phyloP scores from a whole-genome alignment of 2,113 vertebrate species.

The Marmota flaviventris region DNA sequence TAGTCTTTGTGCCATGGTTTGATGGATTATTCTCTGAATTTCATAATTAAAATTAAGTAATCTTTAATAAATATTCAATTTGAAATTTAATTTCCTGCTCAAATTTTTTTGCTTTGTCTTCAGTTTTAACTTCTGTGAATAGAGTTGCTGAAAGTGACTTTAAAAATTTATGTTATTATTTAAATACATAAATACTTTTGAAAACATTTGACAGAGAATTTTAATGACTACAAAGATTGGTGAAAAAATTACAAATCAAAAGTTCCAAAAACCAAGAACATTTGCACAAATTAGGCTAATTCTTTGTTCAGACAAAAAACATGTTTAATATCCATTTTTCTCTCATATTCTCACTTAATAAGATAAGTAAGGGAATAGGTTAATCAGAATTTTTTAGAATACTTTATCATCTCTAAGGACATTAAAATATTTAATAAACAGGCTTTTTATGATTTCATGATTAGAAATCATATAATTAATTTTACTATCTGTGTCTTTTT shows the following conservation, averaged over 20 bases:
- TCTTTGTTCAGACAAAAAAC: constrained; percentile 50
- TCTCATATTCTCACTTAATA: constrained; percentile 24
- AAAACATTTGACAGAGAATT: neutral
- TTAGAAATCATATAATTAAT: constrained; percentile 24
- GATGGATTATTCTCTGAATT: constrained; percentile 42
- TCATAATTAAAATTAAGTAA: constrained; percentile 36
- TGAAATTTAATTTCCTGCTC: constrained; percentile 47
- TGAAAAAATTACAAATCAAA: constrained; percentile 52
- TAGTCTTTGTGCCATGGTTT: neutral
- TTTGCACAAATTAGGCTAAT: constrained; percentile 15
- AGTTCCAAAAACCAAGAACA: constrained; percentile 14
- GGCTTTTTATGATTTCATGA: constrained; percentile 31
- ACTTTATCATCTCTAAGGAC: constrained; percentile 48
- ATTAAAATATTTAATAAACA: constrained; percentile 19
- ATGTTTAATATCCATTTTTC: neutral
- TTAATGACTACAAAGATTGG: constrained; percentile 23
- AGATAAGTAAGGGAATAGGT: constrained; percentile 47
- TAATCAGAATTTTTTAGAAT: constrained; percentile 47
- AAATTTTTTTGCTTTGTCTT: constrained; percentile 11
- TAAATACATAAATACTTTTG: constrained; percentile 52
- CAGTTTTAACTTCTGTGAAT: constrained; percentile 33
- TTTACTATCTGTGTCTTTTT: constrained; percentile 53
- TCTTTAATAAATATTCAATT: constrained; percentile 40
- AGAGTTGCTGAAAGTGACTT: constrained; percentile 8
- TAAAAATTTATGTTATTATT: constrained; percentile 14